These are phyloP conservation scores for Falco punctatus DNA, from an alignment of 2,113 vertebrate genomes.

Conservation along the genomic window DNA sequence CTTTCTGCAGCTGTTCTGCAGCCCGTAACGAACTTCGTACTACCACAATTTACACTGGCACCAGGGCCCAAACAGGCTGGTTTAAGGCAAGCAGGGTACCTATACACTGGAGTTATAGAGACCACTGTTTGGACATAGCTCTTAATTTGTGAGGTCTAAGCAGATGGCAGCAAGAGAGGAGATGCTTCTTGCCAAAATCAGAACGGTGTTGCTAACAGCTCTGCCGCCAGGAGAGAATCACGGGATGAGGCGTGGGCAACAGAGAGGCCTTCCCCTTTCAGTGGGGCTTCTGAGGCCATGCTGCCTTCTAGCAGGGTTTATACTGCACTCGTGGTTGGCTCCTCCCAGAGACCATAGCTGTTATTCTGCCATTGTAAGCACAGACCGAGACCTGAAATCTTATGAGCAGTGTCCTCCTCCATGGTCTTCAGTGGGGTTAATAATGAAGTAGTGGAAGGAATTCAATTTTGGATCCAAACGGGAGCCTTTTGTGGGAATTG, in stretches of 20 bases:
- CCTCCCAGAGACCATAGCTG: background rate
- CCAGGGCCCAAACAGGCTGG: background rate
- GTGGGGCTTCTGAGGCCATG: accelerated
- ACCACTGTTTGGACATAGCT: background rate
- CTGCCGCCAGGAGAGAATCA: background rate
- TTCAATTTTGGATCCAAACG: background rate
- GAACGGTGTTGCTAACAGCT: background rate
- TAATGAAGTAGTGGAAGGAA: background rate
- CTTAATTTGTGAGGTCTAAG: background rate
- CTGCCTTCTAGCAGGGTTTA: background rate
- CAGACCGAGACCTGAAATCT: background rate
- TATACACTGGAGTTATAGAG: background rate
- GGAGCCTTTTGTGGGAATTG: background rate
- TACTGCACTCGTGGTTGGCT: background rate
- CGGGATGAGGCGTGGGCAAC: background rate
- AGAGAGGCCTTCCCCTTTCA: background rate
- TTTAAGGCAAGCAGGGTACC: background rate
- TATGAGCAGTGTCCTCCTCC: background rate
- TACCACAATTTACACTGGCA: background rate
- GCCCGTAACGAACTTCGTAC: background rate
- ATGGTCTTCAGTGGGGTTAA: background rate
- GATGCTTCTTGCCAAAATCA: background rate
- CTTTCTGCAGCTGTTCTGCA: background rate
- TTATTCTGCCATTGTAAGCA: background rate
- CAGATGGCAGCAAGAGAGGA: background rate